phyloP scores from a whole-genome alignment of 2,888 invertebrate species.

The Oscheius onirici region DNA sequence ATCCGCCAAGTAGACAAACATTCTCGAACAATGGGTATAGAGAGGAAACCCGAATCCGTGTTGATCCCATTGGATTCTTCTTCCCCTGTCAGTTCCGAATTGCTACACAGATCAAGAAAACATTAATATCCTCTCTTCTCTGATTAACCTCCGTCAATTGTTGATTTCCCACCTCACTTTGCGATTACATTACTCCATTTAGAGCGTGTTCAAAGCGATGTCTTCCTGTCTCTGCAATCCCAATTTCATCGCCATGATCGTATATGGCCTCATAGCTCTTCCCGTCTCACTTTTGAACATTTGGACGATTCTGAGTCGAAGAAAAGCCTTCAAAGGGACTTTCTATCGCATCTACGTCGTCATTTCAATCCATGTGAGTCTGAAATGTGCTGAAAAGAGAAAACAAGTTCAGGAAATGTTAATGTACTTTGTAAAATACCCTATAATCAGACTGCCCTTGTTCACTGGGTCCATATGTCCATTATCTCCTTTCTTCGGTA shows the following conservation, averaged over 20 bases:
- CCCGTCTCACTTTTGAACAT: not conserved
- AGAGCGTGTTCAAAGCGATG: too few species aligned
- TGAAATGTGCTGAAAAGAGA: not conserved
- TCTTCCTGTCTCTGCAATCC: conserved; percentile 6
- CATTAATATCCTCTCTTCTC: too few species aligned
- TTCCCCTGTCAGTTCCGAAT: too few species aligned
- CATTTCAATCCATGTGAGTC: conserved; percentile 8
- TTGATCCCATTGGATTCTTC: too few species aligned
- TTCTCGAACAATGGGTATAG: too few species aligned
- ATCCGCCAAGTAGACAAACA: too few species aligned
- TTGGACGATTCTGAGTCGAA: not conserved
- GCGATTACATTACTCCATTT: too few species aligned
- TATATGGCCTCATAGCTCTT: not conserved
- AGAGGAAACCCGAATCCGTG: too few species aligned
- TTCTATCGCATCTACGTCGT: conserved; percentile 12
- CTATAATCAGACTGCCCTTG: conserved; percentile 8
- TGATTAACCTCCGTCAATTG: too few species aligned
- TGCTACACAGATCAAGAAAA: too few species aligned
- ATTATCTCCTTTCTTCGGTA: not conserved
- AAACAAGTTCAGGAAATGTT: conserved; percentile 13
- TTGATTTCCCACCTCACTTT: too few species aligned
- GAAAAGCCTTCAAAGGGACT: not conserved
- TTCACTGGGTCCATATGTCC: conserved; percentile 1
- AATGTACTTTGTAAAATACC: conserved; percentile 26
- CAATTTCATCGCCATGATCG: conserved; percentile 19